Conservation (phyloP, 2,888 invertebrate genomes). For the Andrena chrysosceles region DNA sequence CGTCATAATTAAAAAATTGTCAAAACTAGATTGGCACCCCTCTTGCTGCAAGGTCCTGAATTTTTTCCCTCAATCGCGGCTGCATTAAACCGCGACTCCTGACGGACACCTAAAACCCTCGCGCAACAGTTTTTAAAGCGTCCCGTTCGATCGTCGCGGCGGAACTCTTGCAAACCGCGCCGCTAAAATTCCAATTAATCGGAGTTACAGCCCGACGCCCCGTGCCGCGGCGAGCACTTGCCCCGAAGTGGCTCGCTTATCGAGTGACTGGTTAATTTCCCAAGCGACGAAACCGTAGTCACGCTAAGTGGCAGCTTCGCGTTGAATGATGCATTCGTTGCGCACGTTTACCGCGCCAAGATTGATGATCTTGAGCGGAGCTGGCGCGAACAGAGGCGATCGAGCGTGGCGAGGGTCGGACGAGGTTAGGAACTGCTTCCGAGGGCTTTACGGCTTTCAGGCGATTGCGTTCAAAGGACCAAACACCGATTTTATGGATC, state of each 20-base stretch:
- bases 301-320: conserved; percentile 44
- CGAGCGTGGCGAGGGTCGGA: conserved; percentile 40
- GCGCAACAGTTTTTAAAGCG: background rate
- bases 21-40: too few relatives aligned
- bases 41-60: background rate
- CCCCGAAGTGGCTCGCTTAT: conserved; percentile 34
- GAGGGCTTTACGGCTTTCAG: conserved; percentile 59
- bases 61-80: background rate
- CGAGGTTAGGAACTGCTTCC: conserved; percentile 12
- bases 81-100: background rate
- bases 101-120: background rate
- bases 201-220: conserved; percentile 5
- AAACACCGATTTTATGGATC: conserved; percentile 43
- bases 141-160: background rate
- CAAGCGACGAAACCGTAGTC: conserved; percentile 53
- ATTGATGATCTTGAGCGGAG: conserved; percentile 57
- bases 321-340: conserved; percentile 57
- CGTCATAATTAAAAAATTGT: too few relatives aligned
- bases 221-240: background rate
- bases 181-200: conserved; percentile 44
- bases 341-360: conserved; percentile 32
- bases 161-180: conserved; percentile 4
- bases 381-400: conserved; percentile 48
- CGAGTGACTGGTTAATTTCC: conserved; percentile 62
- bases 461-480: conserved; percentile 45